A percentile compares a stretch with the other conserved stretches of the same genome.
Evolutionary conservation across 1,140 invertebrate species (phyloP).

Genomic region (Cherax destructor): DNA sequence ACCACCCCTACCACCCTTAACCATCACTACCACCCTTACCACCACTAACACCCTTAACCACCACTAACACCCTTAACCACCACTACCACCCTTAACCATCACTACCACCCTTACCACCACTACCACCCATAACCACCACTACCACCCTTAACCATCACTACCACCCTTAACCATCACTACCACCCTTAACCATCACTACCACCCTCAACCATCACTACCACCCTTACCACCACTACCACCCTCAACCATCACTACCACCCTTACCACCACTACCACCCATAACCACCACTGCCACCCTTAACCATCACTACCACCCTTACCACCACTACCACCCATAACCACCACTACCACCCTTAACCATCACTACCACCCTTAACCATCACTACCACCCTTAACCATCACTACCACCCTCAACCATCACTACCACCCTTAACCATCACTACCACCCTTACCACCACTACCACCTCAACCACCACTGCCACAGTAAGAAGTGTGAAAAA

Average conservation of each 20-base stretch:
- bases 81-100: no score
- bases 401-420: background rate
- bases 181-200: background rate
- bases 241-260: background rate
- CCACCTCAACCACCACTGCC: background rate
- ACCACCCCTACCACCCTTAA: background rate
- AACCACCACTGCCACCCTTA: no score
- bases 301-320: no score
- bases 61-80: no score
- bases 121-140: background rate
- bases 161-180: background rate
- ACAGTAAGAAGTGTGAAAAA: background rate
- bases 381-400: no score
- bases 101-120: background rate
- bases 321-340: no score
- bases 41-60: no score
- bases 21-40: no score
- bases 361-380: no score
- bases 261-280: background rate
- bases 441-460: background rate
- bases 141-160: background rate
- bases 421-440: background rate
- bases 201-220: no score
- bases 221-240: background rate
- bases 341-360: no score